Evolutionary conservation across 2,797 vertebrate genomes (phyloP).

Genomic region (Leptodactylus fallax): DNA sequence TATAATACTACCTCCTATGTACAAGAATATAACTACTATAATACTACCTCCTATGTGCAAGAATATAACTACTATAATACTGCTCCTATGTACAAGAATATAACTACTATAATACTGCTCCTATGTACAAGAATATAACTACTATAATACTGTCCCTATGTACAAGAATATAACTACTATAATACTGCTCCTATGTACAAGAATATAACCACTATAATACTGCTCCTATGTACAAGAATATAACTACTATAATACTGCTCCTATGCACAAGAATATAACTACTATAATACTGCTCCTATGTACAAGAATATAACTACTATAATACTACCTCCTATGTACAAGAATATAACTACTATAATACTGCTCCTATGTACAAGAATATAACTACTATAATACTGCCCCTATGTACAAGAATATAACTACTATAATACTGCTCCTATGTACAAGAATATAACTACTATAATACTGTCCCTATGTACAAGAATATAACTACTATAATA

Average conservation of each 20-base stretch:
- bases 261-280: not conserved
- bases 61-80: slow-evolving; percentile 11
- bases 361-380: not conserved
- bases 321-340: not conserved
- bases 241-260: not conserved
- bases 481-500: not conserved
- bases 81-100: slow-evolving; percentile 1
- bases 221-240: not conserved
- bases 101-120: slow-evolving; percentile 2
- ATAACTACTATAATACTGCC: slow-evolving; percentile 5
- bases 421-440: not conserved
- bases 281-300: not conserved
- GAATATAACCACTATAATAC: not conserved
- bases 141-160: not conserved
- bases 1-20: not conserved
- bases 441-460: not conserved
- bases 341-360: slow-evolving; percentile 19
- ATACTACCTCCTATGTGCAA: not conserved
- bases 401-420: slow-evolving; percentile 1
- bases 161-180: slow-evolving; percentile 5
- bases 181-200: not conserved
- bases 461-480: not conserved
- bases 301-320: not conserved
- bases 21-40: slow-evolving; percentile 6
- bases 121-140: slow-evolving; percentile 20